Base-by-base conservation (phyloP, 2,888 invertebrate genomes). In the Podotricha telesiphe region DNA sequence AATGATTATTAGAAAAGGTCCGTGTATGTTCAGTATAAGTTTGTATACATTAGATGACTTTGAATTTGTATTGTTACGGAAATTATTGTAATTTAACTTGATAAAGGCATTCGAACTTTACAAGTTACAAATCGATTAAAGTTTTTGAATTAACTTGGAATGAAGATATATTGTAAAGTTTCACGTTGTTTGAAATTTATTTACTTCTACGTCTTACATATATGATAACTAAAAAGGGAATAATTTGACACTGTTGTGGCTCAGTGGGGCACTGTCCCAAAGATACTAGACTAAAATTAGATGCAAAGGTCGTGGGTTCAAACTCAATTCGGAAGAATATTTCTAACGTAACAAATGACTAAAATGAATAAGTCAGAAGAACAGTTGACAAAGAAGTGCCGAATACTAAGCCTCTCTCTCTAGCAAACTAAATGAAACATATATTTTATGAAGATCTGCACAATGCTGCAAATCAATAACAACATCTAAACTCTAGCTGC, bases 91-190 rank as follows among this genome's bases (percentile, higher is more conserved):
- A 51, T 68, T 65, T 37, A 65, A 62, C 55, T 62, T 62, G 20
- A 67, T 67, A 62, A 55, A 62, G 42, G 19, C 50, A 28, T 62
- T 48, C 37, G 22, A 66, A 58, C 19, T 61, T 48, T 17, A 11
- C 20, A 34, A 64, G 42, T 58, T 37, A n/a, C 37, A 50, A 64
- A 58, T 64, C 68, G 64, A 68, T 68, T 68, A 34, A 58, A 68
- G 64, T 68, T 68, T 68, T 50, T 28, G 68, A 58, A 64, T 65
- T 45, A 68, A 68, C 64, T 53, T 47, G 19, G 20, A 68, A 68
- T 50, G 51, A 53, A 59, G 58, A 68, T 63, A 37, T 17, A 63
- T 47, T 37, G 62, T 45, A n/a, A 8, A 45, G 28, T 15, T 47
- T 28, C 22, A 61, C n/a, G 22, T 61, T 13, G 17, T 13, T 61